Base-by-base conservation (phyloP, 1,140 invertebrate species). In the Palaemon carinicauda region DNA sequence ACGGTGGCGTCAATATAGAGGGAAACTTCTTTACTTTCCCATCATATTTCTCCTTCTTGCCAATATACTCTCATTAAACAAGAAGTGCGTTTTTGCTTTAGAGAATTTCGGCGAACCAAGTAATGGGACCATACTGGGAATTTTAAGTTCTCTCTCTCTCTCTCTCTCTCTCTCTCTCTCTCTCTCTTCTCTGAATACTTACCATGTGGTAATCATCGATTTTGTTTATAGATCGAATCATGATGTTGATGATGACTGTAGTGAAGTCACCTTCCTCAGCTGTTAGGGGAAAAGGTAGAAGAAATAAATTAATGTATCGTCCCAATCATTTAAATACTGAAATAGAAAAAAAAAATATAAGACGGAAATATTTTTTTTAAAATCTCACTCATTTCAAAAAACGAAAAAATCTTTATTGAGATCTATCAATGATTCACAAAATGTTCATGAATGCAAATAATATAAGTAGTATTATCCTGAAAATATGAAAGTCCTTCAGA, bases 191-290 rank as follows among this genome's bases (percentile, higher is more conserved):
- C 96, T 97, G 96, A 97, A 98, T 98, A 94, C 83, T 85, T 56
- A 80, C 83, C 83, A 85, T 85, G 21, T 97, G 97, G 93, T 97
- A 97, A 96, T 98, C 97, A 93, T 98, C 96, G 94, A 98, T 98
- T 96, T 98, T 97, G 94, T 96, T 97, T 94, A 98, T 98, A 93
- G 96, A 97, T 90, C 97, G 95, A 89, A 98, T 95, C 93, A 95
- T 97, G 93, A 98, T 95, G 95, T 98, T 98, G 94, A 98, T 96
- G 91, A 92, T 91, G 90, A 97, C 96, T 93, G 94, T 93, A 91
- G 95, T 96, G 50, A 31, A 79, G 51, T 85, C 77, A 0, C 41
- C 51, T 10, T 74, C 60, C 21, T 82, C 27, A 5, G 12, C 29
- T 21, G 33, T 53, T 80, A 52, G 3, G 19, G 53, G n/a, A 17